Evolutionary conservation across 30 jellyfish, hydroid and myxozoan species (phyloP).

Genomic region (Morbakka virulenta): DNA sequence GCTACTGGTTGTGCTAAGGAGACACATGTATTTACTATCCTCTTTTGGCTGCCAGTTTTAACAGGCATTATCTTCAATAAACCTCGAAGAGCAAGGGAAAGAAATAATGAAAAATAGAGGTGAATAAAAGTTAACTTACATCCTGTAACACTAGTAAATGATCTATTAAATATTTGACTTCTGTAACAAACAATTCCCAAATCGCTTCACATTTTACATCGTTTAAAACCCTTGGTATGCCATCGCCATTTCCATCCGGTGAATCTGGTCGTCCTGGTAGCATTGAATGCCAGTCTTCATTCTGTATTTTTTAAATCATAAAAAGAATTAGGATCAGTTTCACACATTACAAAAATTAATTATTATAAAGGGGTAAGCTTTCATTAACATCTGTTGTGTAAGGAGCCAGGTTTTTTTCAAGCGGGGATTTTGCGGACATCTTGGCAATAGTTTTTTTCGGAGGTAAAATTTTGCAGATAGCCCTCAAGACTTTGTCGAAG

Average conservation of each 20-base stretch:
- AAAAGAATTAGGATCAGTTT: too few relatives aligned
- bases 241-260: neutral
- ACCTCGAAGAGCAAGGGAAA: too few relatives aligned
- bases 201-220: constrained; percentile 71
- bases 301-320: too few relatives aligned
- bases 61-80: too few relatives aligned
- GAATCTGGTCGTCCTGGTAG: neutral
- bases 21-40: too few relatives aligned
- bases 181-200: constrained; percentile 90
- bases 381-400: neutral
- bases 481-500: too few relatives aligned
- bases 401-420: constrained; percentile 31
- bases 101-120: too few relatives aligned
- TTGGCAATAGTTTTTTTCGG: constrained; percentile 1
- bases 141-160: constrained; percentile 70
- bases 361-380: too few relatives aligned
- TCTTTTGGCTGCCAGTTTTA: too few relatives aligned
- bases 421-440: constrained; percentile 4
- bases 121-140: constrained; percentile 48
- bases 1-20: too few relatives aligned
- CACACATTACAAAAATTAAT: too few relatives aligned
- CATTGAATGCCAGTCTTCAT: neutral
- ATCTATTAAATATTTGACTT: constrained; percentile 67
- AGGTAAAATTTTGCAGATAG: too few relatives aligned
- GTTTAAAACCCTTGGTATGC: neutral